Percentiles rank a stretch among this genome's conserved stretches.
phyloP scores from a whole-genome alignment of 2,797 vertebrate genomes.

The Melanotaenia nigrans region DNA sequence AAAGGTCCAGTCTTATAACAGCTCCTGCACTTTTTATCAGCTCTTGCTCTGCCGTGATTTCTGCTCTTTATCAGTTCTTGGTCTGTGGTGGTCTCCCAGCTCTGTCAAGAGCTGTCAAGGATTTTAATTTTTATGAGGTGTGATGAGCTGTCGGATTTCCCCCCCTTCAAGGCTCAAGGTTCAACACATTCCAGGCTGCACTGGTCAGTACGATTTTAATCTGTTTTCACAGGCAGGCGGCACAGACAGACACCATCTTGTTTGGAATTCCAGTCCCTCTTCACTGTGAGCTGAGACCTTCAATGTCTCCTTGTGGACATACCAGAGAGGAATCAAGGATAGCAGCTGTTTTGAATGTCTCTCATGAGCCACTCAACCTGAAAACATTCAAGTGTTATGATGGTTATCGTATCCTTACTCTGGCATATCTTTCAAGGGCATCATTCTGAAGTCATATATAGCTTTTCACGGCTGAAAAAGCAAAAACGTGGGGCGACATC shows the following conservation, averaged over 20 bases:
- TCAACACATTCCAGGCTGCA: constrained; percentile 71
- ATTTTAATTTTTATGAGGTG: constrained; percentile 36
- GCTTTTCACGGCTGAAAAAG: constrained; percentile 68
- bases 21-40: constrained; percentile 1
- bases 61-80: neutral
- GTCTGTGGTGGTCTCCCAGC: constrained; percentile 23
- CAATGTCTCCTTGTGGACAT: constrained; percentile 47
- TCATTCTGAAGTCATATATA: constrained; percentile 27
- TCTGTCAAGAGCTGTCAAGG: neutral
- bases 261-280: constrained; percentile 71
- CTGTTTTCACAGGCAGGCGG: constrained; percentile 74
- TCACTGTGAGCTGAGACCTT: constrained; percentile 39
- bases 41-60: neutral
- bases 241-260: constrained; percentile 64
- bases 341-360: constrained; percentile 23
- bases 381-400: constrained; percentile 33
- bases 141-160: constrained; percentile 48
- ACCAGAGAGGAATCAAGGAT: constrained; percentile 49
- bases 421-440: constrained; percentile 45
- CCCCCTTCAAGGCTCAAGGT: constrained; percentile 52
- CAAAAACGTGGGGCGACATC: constrained; percentile 38
- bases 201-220: constrained; percentile 69
- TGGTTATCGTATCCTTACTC: constrained; percentile 22
- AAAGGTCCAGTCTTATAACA: neutral
- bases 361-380: constrained; percentile 30